Evolutionary conservation across 1,140 invertebrate species (phyloP).

Genomic region (Dreissena polymorpha): DNA sequence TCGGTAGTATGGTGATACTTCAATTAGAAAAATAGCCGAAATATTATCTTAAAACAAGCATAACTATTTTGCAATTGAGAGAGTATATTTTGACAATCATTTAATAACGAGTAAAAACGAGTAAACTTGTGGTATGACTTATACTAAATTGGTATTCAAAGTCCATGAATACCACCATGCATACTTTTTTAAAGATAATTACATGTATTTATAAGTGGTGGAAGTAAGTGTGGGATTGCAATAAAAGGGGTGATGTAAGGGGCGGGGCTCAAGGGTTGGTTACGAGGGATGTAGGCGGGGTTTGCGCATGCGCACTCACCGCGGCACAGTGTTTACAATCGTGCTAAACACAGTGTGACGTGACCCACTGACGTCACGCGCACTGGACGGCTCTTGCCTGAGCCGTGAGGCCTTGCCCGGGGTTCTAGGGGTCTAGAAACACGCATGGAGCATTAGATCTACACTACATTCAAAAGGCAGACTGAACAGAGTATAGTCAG

Average conservation of each 20-base stretch:
- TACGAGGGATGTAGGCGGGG: no score
- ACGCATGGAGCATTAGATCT: not conserved
- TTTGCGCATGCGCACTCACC: conserved; percentile 40
- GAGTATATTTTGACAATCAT: no score
- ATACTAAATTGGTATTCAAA: no score
- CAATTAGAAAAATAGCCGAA: no score
- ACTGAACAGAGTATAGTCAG: not conserved
- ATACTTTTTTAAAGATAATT: no score
- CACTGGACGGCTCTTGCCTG: conserved; percentile 26
- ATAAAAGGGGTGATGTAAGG: not conserved
- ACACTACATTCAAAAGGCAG: not conserved
- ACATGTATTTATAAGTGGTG: no score
- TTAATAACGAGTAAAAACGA: no score
- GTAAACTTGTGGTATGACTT: no score
- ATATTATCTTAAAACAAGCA: no score
- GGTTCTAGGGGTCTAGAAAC: conserved; percentile 41
- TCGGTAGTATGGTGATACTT: no score
- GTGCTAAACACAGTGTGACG: conserved; percentile 40
- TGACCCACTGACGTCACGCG: conserved; percentile 35
- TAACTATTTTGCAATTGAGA: no score
- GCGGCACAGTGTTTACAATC: conserved; percentile 18
- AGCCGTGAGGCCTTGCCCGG: conserved; percentile 31
- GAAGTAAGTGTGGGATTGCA: not conserved
- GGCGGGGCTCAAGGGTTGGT: not conserved
- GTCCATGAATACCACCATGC: no score